Evolutionary conservation across 2,113 vertebrate genomes (phyloP).

Genomic region (Acanthisitta chloris): DNA sequence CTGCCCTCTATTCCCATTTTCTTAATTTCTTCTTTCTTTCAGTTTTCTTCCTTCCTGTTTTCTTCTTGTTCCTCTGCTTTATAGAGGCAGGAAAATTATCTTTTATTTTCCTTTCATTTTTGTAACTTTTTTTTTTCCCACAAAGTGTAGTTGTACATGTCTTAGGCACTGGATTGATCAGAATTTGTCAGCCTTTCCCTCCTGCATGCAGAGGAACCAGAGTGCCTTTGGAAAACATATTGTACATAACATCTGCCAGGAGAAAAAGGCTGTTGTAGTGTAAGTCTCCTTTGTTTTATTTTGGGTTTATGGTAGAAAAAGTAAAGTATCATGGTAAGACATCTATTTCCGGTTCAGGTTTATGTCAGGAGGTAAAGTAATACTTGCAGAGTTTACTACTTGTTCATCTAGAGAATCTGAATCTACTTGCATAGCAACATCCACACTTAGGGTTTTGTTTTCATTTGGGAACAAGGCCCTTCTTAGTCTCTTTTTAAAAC

Average conservation of each 20-base stretch:
- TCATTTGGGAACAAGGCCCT: not conserved
- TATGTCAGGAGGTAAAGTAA: not conserved
- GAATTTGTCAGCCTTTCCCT: not conserved
- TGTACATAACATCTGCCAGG: not conserved
- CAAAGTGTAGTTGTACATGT: not conserved
- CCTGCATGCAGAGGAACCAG: not conserved
- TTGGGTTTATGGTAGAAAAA: not conserved
- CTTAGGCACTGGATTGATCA: not conserved
- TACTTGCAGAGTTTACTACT: not conserved
- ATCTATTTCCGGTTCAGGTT: not conserved
- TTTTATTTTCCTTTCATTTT: not conserved
- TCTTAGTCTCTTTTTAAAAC: not conserved
- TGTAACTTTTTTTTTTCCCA: not conserved
- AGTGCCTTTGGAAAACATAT: not conserved
- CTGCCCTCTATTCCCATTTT: not conserved
- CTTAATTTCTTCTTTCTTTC: not conserved
- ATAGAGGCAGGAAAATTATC: not conserved
- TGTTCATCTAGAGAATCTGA: rapidly evolving
- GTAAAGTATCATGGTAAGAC: not conserved
- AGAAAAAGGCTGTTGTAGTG: not conserved
- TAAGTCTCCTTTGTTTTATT: not conserved
- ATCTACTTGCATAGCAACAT: not conserved
- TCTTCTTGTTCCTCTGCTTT: not conserved
- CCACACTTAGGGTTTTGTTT: not conserved
- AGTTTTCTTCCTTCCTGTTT: not conserved